A percentile compares a stretch with the other conserved stretches of the same genome.
These are phyloP conservation scores for Acanthurus leucopareius DNA, from an alignment of 2,797 vertebrate genomes.

Conservation along the genomic window DNA sequence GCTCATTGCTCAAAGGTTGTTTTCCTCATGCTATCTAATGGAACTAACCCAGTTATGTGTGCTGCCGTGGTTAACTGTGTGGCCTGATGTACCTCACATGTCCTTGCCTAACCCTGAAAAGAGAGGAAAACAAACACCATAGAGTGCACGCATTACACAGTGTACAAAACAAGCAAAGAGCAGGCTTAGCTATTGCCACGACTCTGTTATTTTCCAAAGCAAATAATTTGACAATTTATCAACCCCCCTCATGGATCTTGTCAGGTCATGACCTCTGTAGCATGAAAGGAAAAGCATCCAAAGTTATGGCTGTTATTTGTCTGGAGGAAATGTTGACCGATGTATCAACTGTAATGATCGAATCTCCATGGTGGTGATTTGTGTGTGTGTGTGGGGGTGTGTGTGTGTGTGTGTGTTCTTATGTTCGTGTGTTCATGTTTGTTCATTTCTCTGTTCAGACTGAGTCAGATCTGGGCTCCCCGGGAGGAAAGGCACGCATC, in stretches of 20 bases:
- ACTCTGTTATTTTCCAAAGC: constrained; percentile 1
- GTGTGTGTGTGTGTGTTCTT: constrained; percentile 12
- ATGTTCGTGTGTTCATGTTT: constrained; percentile 5
- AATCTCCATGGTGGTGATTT: constrained; percentile 18
- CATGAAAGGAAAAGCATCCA: constrained; percentile 44
- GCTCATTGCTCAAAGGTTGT: constrained; percentile 48
- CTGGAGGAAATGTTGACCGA: constrained; percentile 40
- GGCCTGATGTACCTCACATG: constrained; percentile 35
- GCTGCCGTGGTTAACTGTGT: constrained; percentile 37
- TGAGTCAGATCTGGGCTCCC: constrained; percentile 88
- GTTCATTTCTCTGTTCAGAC: constrained; percentile 80
- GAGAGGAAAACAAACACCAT: constrained; percentile 22
- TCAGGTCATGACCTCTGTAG: constrained; percentile 47
- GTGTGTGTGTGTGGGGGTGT: constrained; percentile 7
- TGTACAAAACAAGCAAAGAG: constrained; percentile 29
- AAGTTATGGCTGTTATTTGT: constrained; percentile 49
- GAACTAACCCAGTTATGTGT: constrained; percentile 52
- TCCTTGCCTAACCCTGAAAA: constrained; percentile 38
- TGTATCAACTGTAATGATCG: constrained; percentile 42
- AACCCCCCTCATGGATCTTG: constrained; percentile 15
- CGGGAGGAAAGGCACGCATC: constrained; percentile 94
- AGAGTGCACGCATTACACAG: constrained; percentile 8
- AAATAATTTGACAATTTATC: constrained; percentile 49
- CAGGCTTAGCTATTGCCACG: background rate
- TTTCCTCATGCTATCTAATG: constrained; percentile 42